Conservation (phyloP, 2,888 invertebrate genomes). For the Theretra japonica region DNA sequence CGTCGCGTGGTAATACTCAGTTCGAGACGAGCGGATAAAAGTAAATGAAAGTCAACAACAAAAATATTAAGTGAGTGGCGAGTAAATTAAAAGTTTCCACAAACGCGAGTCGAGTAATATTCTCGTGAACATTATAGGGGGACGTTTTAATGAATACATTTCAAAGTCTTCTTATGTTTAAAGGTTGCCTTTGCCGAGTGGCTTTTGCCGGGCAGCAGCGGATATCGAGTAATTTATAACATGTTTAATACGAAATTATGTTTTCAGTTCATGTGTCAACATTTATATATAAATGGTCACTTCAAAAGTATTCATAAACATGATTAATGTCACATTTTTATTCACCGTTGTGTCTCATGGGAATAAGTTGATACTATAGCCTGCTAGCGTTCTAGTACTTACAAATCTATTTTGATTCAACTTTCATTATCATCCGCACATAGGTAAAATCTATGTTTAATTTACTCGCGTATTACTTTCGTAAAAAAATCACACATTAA, state of each 20-base stretch:
- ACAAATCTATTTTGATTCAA: no score
- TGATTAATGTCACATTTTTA: no score
- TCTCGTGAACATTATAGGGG: constrained; percentile 5
- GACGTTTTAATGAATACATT: constrained; percentile 19
- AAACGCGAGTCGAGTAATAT: neutral
- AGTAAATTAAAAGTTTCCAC: constrained; percentile 21
- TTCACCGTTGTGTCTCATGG: no score
- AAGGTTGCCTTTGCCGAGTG: neutral
- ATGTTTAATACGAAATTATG: neutral
- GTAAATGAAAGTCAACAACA: constrained; percentile 23
- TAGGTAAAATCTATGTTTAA: no score
- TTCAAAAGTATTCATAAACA: no score
- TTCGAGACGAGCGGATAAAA: constrained; percentile 13
- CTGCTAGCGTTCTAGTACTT: no score
- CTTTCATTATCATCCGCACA: no score
- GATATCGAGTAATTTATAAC: neutral
- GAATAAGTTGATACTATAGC: no score
- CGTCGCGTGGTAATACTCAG: neutral
- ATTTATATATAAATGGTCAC: no score
- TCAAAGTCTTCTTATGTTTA: constrained; percentile 12
- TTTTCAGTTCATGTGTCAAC: no score
- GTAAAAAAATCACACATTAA: no score
- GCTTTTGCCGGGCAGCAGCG: neutral
- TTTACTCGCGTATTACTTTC: no score
- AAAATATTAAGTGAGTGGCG: constrained; percentile 26